These are phyloP conservation scores for Probosciger aterrimus DNA, from an alignment of 2,113 vertebrate species.

Conservation along the genomic window DNA sequence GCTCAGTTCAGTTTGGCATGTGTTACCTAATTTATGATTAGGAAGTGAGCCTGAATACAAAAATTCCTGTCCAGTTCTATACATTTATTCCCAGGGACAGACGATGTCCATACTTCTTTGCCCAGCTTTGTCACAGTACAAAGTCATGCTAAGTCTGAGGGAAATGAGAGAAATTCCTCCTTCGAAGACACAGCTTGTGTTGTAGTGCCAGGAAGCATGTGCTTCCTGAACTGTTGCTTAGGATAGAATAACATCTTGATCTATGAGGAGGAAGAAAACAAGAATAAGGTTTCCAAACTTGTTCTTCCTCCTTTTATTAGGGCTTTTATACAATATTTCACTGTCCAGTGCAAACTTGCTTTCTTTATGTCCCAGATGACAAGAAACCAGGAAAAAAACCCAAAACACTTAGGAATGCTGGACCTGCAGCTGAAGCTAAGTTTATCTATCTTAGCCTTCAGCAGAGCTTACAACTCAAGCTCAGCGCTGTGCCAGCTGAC, in stretches of 20 bases:
- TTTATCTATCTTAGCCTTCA: neutral
- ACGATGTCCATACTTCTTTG: neutral
- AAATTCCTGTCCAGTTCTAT: neutral
- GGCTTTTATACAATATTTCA: neutral
- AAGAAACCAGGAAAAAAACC: neutral
- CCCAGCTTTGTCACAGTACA: neutral
- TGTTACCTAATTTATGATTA: neutral
- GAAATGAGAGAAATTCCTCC: neutral
- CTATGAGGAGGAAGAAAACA: neutral
- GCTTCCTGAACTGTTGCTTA: neutral
- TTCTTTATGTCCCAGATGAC: neutral
- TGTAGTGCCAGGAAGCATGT: neutral
- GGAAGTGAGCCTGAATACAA: neutral
- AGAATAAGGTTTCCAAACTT: neutral
- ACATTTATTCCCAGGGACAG: neutral
- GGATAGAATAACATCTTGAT: neutral
- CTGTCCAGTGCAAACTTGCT: neutral
- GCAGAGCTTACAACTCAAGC: neutral
- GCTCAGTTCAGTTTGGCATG: neutral
- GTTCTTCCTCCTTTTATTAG: neutral
- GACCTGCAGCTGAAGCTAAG: neutral
- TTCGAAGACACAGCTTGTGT: neutral
- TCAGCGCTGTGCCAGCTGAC: neutral
- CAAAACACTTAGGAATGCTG: accelerated
- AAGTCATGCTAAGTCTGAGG: neutral